These are phyloP conservation scores for Macquaria australasica DNA, from an alignment of 2,113 vertebrate species.

Conservation along the genomic window DNA sequence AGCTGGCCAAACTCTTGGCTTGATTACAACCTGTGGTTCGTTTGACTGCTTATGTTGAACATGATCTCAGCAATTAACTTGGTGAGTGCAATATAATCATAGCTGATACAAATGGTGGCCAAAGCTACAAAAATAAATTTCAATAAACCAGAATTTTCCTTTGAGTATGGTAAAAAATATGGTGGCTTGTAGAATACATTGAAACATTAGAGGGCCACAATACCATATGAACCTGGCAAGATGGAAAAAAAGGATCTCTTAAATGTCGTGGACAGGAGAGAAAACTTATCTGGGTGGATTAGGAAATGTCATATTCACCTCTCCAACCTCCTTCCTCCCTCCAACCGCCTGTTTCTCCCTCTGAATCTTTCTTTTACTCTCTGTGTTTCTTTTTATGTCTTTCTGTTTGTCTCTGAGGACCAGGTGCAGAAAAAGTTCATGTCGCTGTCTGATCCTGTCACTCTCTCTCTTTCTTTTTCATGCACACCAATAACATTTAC, in stretches of 20 bases:
- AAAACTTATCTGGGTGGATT: neutral
- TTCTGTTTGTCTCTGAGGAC: neutral
- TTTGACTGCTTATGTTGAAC: neutral
- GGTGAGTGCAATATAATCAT: too few relatives aligned
- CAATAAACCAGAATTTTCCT: neutral
- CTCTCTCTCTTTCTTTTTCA: neutral
- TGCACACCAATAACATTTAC: neutral
- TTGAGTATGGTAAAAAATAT: neutral
- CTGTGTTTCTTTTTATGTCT: neutral
- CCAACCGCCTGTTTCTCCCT: too few relatives aligned
- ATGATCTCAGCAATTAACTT: too few relatives aligned
- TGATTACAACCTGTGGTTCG: neutral
- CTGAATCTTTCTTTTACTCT: neutral
- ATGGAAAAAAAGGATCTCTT: neutral
- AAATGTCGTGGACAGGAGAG: neutral
- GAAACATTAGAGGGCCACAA: neutral
- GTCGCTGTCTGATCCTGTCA: too few relatives aligned
- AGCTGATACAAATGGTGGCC: too few relatives aligned
- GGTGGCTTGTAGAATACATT: neutral
- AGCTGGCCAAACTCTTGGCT: neutral
- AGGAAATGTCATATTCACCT: slow-evolving; percentile 10
- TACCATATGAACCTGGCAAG: neutral
- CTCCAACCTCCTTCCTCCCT: neutral
- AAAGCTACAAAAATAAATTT: neutral
- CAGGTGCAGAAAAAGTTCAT: neutral